These are phyloP conservation scores for Amorpha juglandis DNA, from an alignment of 2,888 invertebrate genomes.

Conservation along the genomic window DNA sequence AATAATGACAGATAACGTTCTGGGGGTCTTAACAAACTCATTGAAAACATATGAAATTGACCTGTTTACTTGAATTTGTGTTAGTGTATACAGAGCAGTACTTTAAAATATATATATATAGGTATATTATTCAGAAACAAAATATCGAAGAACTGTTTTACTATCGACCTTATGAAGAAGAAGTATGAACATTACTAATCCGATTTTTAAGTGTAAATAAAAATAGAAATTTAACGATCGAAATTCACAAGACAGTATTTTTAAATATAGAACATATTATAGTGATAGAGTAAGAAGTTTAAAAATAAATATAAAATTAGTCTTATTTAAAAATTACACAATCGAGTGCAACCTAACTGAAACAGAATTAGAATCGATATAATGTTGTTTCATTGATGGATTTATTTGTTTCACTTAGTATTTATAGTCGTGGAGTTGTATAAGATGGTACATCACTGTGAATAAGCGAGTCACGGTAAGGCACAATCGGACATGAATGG, in stretches of 20 bases:
- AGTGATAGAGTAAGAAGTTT: slow-evolving; percentile 4
- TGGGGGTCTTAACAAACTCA: slow-evolving; percentile 44
- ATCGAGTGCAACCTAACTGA: background rate
- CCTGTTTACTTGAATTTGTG: slow-evolving; percentile 82
- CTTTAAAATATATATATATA: slow-evolving; percentile 34
- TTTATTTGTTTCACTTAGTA: slow-evolving; percentile 27
- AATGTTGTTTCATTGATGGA: slow-evolving; percentile 28
- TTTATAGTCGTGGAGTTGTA: slow-evolving; percentile 30
- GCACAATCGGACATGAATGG: slow-evolving; percentile 34
- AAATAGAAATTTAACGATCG: background rate
- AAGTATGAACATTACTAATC: background rate
- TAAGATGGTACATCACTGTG: slow-evolving; percentile 39
- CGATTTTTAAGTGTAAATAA: slow-evolving; percentile 5
- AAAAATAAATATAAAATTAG: slow-evolving; percentile 21
- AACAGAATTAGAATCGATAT: background rate
- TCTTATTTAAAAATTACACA: background rate
- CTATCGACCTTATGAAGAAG: slow-evolving; percentile 3
- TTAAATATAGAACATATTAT: background rate
- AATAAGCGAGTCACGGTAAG: slow-evolving; percentile 15
- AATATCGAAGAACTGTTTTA: slow-evolving; percentile 31
- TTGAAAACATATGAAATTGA: slow-evolving; percentile 50
- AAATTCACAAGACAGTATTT: background rate
- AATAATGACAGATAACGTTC: slow-evolving; percentile 37
- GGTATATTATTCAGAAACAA: slow-evolving; percentile 36
- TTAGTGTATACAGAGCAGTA: slow-evolving; percentile 69